Conservation (phyloP, 2,797 vertebrate species). For the Enteromius mattozi region DNA sequence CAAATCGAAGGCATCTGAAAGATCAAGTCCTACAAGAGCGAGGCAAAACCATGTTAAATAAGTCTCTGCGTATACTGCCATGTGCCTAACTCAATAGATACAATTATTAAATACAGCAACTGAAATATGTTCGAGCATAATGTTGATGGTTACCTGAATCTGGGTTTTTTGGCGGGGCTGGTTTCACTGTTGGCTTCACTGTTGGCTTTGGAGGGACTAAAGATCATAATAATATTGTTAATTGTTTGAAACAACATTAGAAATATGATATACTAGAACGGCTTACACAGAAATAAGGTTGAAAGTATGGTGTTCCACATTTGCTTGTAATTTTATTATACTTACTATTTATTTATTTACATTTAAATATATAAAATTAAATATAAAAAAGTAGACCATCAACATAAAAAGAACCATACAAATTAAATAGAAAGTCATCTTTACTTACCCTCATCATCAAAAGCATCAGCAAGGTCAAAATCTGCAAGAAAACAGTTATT, state of each 20-base stretch:
- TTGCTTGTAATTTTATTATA: not conserved
- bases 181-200: not conserved
- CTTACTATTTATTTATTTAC: not conserved
- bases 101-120: not conserved
- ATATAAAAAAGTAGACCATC: not conserved
- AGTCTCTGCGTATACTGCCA: not conserved
- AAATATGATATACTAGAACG: not conserved
- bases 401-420: not conserved
- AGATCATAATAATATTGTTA: constrained; percentile 9
- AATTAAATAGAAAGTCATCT: not conserved
- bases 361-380: not conserved
- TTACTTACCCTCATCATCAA: constrained; percentile 43
- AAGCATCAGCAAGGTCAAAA: constrained; percentile 3
- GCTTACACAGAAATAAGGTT: not conserved
- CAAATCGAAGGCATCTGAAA: constrained; percentile 39
- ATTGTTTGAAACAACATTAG: not conserved
- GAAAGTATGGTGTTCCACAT: not conserved
- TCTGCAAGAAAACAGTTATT: constrained; percentile 34
- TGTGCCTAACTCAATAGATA: not conserved
- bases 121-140: not conserved
- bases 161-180: constrained; percentile 26
- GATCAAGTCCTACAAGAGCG: constrained; percentile 35
- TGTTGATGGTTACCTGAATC: not conserved
- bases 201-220: constrained; percentile 17
- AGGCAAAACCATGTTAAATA: not conserved